Evolutionary conservation across 2,888 invertebrate species (phyloP), one percentile per base, ranked within the genome.

Genomic region (Drosophila planitibia): DNA sequence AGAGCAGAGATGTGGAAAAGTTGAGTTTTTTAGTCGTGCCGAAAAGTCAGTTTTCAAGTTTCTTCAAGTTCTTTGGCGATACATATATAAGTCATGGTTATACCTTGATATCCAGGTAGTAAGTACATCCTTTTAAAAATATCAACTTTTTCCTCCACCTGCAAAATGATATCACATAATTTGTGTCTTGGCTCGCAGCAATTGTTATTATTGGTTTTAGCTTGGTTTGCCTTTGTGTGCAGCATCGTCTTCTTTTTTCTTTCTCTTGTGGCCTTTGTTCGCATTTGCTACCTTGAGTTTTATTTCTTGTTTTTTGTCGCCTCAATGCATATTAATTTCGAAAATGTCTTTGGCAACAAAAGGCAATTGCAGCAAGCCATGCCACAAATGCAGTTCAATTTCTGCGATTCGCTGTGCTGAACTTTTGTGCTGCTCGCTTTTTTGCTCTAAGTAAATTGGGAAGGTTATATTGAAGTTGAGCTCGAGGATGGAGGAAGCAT

Each of bases 301-400:
- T 47, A n/a, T 32, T 22, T 28, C 35, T 32, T 19, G n/a, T 22
- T 19, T 19, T 52, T 60, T 58, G 68, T 55, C 57, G 67, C 70
- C 66, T 33, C 47, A 70, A 65, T 79, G 79, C 83, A 88, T 85
- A 90, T 81, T 85, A 86, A 90, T 85, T 90, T 90, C 59, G 81
- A 61, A 85, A 85, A 85, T 85, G 90, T 85, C 89, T 70, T 66
- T 79, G 66, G 67, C 76, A 78, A 85, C 84, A 90, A 88, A 83
- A 71, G 76, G 55, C 71, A 57, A 69, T 74, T 77, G 82, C 76
- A 76, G 77, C 77, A 79, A 87, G 80, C 82, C 59, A 5, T n/a
- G 19, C 41, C 28, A 65, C 60, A 69, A 89, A 74, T 71, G 83
- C 86, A 85, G 90, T 89, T 85, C 79, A 90, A 90, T 85, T 89